Evolutionary conservation across 2,888 invertebrate genomes (phyloP).

Genomic region (Octodonta nipae): DNA sequence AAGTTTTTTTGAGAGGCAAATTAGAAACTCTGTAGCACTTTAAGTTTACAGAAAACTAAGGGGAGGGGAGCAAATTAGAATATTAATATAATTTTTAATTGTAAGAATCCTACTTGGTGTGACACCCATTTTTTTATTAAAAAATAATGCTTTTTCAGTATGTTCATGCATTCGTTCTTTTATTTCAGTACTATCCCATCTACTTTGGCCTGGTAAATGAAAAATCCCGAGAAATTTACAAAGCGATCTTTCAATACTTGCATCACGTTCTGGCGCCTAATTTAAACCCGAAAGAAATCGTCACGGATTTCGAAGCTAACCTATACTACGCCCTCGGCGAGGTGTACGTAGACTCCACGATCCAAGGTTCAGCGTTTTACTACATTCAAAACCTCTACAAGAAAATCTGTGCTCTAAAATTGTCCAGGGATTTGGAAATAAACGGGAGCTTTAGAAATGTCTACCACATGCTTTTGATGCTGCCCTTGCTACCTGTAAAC

Average conservation of each 20-base stretch:
- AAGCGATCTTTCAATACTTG: constrained; percentile 26
- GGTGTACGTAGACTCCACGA: constrained; percentile 27
- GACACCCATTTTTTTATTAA: no score
- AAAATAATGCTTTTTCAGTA: no score
- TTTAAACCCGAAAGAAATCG: constrained; percentile 28
- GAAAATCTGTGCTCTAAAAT: constrained; percentile 27
- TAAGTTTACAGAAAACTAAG: no score
- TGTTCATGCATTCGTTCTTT: no score
- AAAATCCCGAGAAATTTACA: constrained; percentile 27
- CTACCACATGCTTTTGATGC: constrained; percentile 32
- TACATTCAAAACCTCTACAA: constrained; percentile 33
- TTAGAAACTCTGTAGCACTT: no score
- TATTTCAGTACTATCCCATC: constrained; percentile 32
- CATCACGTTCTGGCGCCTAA: constrained; percentile 25
- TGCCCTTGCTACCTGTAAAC: constrained; percentile 31
- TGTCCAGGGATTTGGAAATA: constrained; percentile 27
- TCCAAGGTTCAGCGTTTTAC: constrained; percentile 32
- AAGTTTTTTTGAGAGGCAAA: no score
- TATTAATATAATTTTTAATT: no score
- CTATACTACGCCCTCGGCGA: constrained; percentile 31
- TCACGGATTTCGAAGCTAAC: constrained; percentile 31
- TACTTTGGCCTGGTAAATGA: constrained; percentile 26
- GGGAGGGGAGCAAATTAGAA: no score
- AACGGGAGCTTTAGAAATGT: constrained; percentile 29
- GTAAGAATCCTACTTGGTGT: no score